phyloP scores from a whole-genome alignment of 2,888 invertebrate species.

The Coenonympha arcania region DNA sequence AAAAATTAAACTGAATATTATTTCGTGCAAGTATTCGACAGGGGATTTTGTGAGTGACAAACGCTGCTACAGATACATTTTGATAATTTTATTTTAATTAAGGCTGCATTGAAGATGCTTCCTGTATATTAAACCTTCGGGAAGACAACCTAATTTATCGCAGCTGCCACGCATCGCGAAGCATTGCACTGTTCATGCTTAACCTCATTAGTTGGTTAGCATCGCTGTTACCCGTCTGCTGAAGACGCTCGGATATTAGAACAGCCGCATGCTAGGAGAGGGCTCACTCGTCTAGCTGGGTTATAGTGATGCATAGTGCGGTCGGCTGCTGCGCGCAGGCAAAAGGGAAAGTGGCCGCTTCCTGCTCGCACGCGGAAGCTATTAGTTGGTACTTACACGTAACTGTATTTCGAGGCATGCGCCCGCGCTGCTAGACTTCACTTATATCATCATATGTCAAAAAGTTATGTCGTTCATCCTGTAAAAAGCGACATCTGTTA shows the following conservation, averaged over 20 bases:
- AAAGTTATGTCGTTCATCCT: conserved; percentile 7
- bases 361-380: conserved; percentile 71
- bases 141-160: conserved; percentile 41
- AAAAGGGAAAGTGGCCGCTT: conserved; percentile 72
- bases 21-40: conserved; percentile 39
- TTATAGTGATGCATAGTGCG: conserved; percentile 59
- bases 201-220: conserved; percentile 66
- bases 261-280: conserved; percentile 21
- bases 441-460: conserved; percentile 20
- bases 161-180: conserved; percentile 60
- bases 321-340: conserved; percentile 69
- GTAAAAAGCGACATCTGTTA: neutral
- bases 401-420: conserved; percentile 48
- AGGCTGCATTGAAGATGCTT: conserved; percentile 15
- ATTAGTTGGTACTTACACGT: conserved; percentile 54
- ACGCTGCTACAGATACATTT: conserved; percentile 37
- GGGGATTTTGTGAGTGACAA: conserved; percentile 37
- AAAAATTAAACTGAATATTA: conserved; percentile 36
- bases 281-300: conserved; percentile 37
- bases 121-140: conserved; percentile 14
- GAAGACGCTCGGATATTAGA: conserved; percentile 26
- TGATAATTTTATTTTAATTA: conserved; percentile 34
- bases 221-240: conserved; percentile 56
- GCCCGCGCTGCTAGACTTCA: conserved; percentile 22
- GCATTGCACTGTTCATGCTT: conserved; percentile 57